These are phyloP conservation scores for Atherinosoma microstoma DNA, from an alignment of 2,797 vertebrate genomes.

Conservation along the genomic window DNA sequence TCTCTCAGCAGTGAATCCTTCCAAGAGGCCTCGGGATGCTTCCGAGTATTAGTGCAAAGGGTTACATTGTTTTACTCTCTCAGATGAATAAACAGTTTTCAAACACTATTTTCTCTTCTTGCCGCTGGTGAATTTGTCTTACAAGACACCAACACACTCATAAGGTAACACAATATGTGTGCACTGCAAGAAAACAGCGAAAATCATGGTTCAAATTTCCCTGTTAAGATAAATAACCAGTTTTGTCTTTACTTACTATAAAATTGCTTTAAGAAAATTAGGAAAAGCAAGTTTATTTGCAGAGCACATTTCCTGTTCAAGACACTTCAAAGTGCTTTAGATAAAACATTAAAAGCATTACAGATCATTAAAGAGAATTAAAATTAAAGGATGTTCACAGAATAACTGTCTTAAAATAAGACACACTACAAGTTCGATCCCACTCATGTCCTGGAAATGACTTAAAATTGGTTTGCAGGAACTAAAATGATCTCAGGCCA, in stretches of 20 bases:
- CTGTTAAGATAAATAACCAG: conserved; percentile 16
- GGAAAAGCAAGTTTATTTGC: no score
- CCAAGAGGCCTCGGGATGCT: conserved; percentile 67
- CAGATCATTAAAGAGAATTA: no score
- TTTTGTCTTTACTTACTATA: conserved; percentile 5
- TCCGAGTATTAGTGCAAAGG: conserved; percentile 72
- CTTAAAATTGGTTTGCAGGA: conserved; percentile 22
- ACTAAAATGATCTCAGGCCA: conserved; percentile 23
- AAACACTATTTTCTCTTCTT: conserved; percentile 57
- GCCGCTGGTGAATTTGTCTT: conserved; percentile 54
- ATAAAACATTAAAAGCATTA: no score
- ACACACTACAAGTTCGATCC: conserved; percentile 27
- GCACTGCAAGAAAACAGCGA: not conserved
- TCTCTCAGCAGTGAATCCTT: conserved; percentile 69
- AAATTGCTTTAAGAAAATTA: conserved; percentile 31
- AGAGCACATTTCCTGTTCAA: no score
- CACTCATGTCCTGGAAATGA: conserved; percentile 31
- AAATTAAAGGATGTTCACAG: no score
- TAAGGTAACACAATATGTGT: conserved; percentile 3
- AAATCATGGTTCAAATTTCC: conserved; percentile 1
- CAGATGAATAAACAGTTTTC: conserved; percentile 69
- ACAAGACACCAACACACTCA: conserved; percentile 37
- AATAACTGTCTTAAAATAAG: conserved; percentile 35
- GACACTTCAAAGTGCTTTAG: no score
- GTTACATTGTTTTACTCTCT: conserved; percentile 77